Percentiles rank a stretch among this genome's conserved stretches.
These are phyloP conservation scores for Bicyclus anynana DNA, from an alignment of 1,140 invertebrate species.

Conservation along the genomic window DNA sequence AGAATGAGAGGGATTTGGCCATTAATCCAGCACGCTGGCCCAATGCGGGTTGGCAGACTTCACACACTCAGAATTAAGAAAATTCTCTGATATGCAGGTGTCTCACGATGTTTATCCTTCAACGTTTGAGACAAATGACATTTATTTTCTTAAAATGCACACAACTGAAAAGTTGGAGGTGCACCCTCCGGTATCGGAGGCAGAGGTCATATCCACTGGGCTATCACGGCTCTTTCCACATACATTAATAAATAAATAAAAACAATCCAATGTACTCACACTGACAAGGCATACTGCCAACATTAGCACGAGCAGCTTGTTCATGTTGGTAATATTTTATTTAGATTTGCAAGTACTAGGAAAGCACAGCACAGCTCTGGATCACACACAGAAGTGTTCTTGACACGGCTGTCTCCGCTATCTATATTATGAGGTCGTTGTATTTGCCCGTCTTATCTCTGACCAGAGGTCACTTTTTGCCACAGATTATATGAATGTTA, in stretches of 20 bases:
- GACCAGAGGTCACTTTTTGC: constrained; percentile 30
- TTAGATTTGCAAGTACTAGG: constrained; percentile 1
- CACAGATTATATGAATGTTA: background rate
- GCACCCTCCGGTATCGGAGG: too few relatives aligned
- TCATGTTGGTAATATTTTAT: constrained; percentile 27
- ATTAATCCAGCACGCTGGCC: too few relatives aligned
- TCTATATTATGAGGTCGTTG: constrained; percentile 23
- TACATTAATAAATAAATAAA: constrained; percentile 3
- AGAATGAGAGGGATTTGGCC: too few relatives aligned
- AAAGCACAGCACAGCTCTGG: constrained; percentile 18
- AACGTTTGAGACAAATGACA: too few relatives aligned
- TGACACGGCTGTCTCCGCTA: background rate
- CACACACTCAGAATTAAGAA: too few relatives aligned
- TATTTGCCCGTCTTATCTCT: constrained; percentile 35
- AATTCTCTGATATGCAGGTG: too few relatives aligned
- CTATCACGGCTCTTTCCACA: too few relatives aligned
- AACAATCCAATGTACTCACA: constrained; percentile 32
- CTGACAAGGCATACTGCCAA: constrained; percentile 45
- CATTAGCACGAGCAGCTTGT: constrained; percentile 37
- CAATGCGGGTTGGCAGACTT: too few relatives aligned
- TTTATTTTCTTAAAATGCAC: too few relatives aligned
- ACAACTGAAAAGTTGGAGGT: too few relatives aligned
- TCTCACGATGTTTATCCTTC: too few relatives aligned
- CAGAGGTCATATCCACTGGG: too few relatives aligned
- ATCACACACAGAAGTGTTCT: constrained; percentile 16